These are phyloP conservation scores for Stictonetta naevosa DNA, from an alignment of 2,113 vertebrate genomes.

Conservation along the genomic window DNA sequence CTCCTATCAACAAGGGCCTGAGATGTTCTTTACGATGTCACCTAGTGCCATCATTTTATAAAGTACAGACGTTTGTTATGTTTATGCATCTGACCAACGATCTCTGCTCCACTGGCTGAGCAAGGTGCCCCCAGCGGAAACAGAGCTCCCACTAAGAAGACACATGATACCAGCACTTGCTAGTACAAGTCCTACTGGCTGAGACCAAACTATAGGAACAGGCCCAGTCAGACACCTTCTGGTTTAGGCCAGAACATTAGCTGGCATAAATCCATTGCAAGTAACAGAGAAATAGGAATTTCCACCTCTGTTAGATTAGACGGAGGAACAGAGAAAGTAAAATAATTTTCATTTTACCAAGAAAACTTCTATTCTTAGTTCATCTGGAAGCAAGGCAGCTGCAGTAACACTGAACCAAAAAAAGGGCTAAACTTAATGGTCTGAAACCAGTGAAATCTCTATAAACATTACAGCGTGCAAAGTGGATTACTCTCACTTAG, in stretches of 20 bases:
- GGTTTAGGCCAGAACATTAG: neutral
- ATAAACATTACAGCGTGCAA: neutral
- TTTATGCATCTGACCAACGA: fast-evolving
- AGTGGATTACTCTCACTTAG: neutral
- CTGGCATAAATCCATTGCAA: neutral
- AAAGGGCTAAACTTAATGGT: neutral
- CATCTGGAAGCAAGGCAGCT: neutral
- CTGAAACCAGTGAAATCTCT: neutral
- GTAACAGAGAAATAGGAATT: neutral
- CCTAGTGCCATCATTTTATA: neutral
- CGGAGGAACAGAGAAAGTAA: neutral
- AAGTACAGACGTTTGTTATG: neutral
- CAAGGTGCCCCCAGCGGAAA: neutral
- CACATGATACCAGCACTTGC: neutral
- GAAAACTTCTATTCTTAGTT: neutral
- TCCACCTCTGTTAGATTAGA: neutral
- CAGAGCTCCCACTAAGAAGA: neutral
- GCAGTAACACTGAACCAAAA: neutral
- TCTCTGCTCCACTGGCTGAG: neutral
- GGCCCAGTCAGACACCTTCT: neutral
- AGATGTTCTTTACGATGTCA: neutral
- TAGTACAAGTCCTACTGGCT: neutral
- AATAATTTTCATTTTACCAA: neutral
- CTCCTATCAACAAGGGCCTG: neutral
- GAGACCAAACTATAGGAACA: neutral